Evolutionary conservation across 2,888 invertebrate genomes (phyloP), one percentile per base, ranked within the genome.

Genomic region (Apomyelois bistriatella): DNA sequence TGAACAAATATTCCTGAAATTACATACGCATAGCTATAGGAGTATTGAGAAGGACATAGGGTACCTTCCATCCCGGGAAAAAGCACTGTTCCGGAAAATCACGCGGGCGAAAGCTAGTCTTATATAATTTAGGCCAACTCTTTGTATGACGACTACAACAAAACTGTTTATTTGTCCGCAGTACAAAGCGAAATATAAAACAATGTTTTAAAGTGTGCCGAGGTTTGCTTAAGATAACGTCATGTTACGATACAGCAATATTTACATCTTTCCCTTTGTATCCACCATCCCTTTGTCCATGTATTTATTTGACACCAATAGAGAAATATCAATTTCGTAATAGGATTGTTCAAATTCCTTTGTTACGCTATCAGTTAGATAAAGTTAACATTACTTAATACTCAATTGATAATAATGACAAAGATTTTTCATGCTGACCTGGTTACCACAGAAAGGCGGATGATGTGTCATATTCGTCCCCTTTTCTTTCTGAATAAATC

Each of bases 181-280:
- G 22, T 3, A 22, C 22, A 22, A 22, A 22, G 22, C 22, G 22
- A 22, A 22, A 22, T 3, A 22, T 22, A 22, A 22, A 22, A 22
- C 22, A 22, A 22, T 2, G 22, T 43, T 42, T 43, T 43, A 28
- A 43, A 43, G 41, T 41, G 13, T 43, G 42, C 22, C 42, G 42
- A 43, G 6, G 42, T 43, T 43, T 43, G 12, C 13, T 28, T 43
- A 43, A 28, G 42, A 43, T 43, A 43, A 43, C 28, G 42, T 43
- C 28, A 43, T 28, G 13, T 43, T 12, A 28, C 22, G 7, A 28
- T 43, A 43, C 10, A 12, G n/a, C 1, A 10, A 13, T 42, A 22
- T 42, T n/a, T 8, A 12, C 9, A 30, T n/a, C 7, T 46, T 46
- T 46, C 46, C 22, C 13, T 46, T 22, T 43, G 42, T 43, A n/a